These are phyloP conservation scores for Ectemnius continuus DNA, from an alignment of 2,888 invertebrate genomes.

Conservation along the genomic window DNA sequence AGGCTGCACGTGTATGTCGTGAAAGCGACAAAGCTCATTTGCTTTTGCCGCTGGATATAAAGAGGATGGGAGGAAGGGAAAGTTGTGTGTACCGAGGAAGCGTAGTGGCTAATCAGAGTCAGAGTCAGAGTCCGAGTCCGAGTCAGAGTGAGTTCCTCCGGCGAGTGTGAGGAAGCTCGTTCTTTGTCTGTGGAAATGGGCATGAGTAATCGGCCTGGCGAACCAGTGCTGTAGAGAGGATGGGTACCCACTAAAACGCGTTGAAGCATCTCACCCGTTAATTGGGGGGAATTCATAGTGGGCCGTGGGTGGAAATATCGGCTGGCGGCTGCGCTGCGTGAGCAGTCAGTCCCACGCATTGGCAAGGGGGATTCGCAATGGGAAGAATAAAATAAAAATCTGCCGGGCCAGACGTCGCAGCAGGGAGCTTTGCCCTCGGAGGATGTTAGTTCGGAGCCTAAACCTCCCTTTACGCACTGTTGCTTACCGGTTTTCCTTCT, in stretches of 20 bases:
- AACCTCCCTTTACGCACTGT: conserved; percentile 4
- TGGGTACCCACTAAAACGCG: neutral
- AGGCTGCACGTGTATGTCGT: too few species aligned
- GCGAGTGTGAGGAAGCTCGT: neutral
- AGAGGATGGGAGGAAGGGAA: neutral
- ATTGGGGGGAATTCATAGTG: conserved; percentile 27
- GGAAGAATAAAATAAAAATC: conserved; percentile 53
- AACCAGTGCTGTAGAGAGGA: neutral
- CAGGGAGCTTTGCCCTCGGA: conserved; percentile 39
- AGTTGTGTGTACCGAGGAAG: neutral
- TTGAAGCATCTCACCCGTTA: conserved; percentile 10
- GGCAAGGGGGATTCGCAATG: conserved; percentile 32
- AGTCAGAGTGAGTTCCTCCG: too few species aligned
- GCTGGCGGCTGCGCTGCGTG: conserved; percentile 4
- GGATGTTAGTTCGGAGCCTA: conserved; percentile 36
- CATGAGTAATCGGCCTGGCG: too few species aligned
- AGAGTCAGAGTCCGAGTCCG: neutral
- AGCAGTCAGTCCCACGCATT: conserved; percentile 23
- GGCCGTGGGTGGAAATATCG: conserved; percentile 24
- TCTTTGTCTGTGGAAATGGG: too few species aligned
- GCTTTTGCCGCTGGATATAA: neutral
- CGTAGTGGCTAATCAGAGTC: neutral
- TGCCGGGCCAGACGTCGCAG: conserved; percentile 53
- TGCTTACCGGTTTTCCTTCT: conserved; percentile 27
- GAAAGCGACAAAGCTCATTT: too few species aligned